A percentile compares a stretch with the other conserved stretches of the same genome.
Conservation (phyloP, 2,888 invertebrate genomes). For the Anoncus sp. region DNA sequence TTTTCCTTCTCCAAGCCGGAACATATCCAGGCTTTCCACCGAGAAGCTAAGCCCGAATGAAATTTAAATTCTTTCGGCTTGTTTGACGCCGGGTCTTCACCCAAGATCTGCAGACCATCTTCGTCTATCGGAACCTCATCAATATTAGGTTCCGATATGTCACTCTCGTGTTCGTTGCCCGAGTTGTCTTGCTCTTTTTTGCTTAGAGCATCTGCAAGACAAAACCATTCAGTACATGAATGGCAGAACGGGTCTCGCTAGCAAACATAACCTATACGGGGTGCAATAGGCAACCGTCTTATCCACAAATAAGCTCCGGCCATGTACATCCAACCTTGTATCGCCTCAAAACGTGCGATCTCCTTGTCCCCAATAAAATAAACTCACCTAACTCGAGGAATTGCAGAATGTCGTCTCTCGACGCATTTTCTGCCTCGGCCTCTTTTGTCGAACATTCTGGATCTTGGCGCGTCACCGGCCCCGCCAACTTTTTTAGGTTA, state of each 20-base stretch:
- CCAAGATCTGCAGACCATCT: too few relatives aligned
- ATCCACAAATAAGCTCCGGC: constrained; percentile 28
- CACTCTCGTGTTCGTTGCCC: too few relatives aligned
- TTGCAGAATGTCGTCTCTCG: constrained; percentile 12
- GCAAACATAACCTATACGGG: too few relatives aligned
- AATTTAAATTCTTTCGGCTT: too few relatives aligned
- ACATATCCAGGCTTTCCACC: constrained; percentile 46
- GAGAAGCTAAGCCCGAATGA: too few relatives aligned
- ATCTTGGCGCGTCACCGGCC: constrained; percentile 2
- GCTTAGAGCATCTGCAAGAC: too few relatives aligned
- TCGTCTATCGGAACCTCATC: too few relatives aligned
- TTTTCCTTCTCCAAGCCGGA: constrained; percentile 26
- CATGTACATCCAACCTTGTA: constrained; percentile 15
- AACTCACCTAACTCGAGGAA: constrained; percentile 23
- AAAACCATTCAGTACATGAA: too few relatives aligned
- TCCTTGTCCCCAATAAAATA: constrained; percentile 17
- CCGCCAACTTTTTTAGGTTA: constrained; percentile 23
- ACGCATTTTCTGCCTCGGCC: not conserved
- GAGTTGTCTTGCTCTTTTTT: too few relatives aligned
- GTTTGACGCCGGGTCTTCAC: too few relatives aligned
- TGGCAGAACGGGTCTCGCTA: too few relatives aligned
- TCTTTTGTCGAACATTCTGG: not conserved
- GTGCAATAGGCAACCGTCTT: constrained; percentile 35
- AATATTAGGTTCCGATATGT: too few relatives aligned
- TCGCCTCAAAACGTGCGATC: constrained; percentile 39